Conservation (phyloP, 2,797 vertebrate genomes). For the Chrosomus eos region DNA sequence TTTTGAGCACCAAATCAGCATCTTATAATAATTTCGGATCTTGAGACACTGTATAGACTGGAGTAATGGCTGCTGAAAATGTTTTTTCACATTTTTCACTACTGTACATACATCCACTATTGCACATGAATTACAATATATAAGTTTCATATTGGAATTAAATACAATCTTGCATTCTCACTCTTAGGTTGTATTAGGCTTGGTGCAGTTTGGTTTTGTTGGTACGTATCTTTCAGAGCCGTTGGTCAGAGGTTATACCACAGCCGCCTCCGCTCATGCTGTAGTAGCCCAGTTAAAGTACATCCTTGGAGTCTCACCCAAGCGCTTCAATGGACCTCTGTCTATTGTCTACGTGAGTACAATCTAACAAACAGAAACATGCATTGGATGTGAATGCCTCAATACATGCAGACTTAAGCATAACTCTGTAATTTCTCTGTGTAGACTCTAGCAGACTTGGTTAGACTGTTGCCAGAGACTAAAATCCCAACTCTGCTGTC, state of each 20-base stretch:
- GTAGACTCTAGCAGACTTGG: slow-evolving; percentile 87
- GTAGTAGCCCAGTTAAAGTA: slow-evolving; percentile 92
- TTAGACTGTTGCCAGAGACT: slow-evolving; percentile 80
- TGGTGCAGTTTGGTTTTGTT: slow-evolving; percentile 93
- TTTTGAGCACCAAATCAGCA: background rate
- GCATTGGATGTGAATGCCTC: background rate
- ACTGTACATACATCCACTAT: background rate
- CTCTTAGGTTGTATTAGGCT: slow-evolving; percentile 86
- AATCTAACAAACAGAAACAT: background rate
- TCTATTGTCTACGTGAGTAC: slow-evolving; percentile 81
- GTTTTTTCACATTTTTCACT: too few relatives aligned
- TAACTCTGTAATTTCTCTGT: slow-evolving; percentile 21
- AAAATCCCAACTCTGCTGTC: slow-evolving; percentile 85
- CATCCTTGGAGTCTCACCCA: slow-evolving; percentile 82
- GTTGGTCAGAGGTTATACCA: slow-evolving; percentile 91
- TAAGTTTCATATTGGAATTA: background rate
- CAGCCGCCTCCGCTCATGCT: slow-evolving; percentile 88
- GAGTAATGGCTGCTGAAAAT: background rate
- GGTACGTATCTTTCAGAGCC: slow-evolving; percentile 96
- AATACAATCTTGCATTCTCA: slow-evolving; percentile 18
- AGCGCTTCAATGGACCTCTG: slow-evolving; percentile 79
- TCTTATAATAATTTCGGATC: background rate
- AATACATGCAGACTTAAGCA: background rate
- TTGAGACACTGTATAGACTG: background rate
- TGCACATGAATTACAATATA: background rate